phyloP scores from a whole-genome alignment of 2,797 vertebrate genomes.

The Fistularia commersonii region DNA sequence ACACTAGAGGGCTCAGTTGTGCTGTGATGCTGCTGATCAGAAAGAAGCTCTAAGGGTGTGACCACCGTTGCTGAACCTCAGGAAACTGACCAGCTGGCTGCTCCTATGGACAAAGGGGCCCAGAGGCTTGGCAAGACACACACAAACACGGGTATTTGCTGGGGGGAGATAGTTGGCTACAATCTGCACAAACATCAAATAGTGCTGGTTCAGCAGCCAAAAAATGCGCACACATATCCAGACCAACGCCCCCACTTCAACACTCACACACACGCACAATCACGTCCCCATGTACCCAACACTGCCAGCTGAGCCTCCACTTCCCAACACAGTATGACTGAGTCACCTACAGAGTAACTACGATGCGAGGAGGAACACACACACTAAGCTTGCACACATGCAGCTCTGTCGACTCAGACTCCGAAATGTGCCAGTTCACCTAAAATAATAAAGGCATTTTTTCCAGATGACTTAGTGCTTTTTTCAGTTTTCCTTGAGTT shows the following conservation, averaged over 20 bases:
- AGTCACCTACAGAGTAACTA: conserved; percentile 18
- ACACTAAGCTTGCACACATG: not conserved
- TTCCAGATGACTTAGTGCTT: too few species aligned
- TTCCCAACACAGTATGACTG: conserved; percentile 35
- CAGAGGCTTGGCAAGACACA: conserved; percentile 60
- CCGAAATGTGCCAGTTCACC: too few species aligned
- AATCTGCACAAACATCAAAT: conserved; percentile 66
- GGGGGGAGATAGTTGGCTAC: conserved; percentile 31
- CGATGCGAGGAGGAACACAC: not conserved
- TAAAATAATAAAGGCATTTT: too few species aligned
- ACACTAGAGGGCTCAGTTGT: conserved; percentile 64
- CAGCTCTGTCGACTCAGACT: too few species aligned
- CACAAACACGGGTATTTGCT: conserved; percentile 57
- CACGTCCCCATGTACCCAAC: not conserved
- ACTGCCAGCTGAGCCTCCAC: conserved; percentile 23
- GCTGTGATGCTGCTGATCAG: conserved; percentile 17
- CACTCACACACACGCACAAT: conserved; percentile 1
- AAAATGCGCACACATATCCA: conserved; percentile 6
- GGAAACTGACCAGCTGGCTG: conserved; percentile 57
- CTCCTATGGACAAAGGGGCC: conserved; percentile 57
- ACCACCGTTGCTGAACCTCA: conserved; percentile 36
- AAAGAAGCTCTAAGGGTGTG: conserved; percentile 31
- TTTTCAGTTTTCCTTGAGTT: too few species aligned
- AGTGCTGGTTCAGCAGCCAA: conserved; percentile 66
- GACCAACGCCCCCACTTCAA: conserved; percentile 12